phyloP scores from a whole-genome alignment of 1,140 invertebrate genomes.

The Cyphomyrmex costatus region DNA sequence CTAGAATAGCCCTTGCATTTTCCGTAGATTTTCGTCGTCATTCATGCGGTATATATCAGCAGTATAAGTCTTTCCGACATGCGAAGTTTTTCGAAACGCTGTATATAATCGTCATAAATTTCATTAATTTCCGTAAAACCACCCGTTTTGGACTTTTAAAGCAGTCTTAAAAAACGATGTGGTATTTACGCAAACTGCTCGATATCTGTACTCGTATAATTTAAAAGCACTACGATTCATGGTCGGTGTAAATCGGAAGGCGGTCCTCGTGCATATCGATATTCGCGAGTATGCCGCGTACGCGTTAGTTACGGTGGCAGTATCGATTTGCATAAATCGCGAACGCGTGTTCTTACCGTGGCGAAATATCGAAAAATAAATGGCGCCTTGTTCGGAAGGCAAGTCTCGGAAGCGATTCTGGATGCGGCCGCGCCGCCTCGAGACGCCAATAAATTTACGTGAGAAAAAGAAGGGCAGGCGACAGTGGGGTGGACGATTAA shows the following conservation, averaged over 20 bases:
- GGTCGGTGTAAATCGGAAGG: constrained; percentile 23
- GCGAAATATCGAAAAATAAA: constrained; percentile 60
- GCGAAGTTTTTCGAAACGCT: neutral
- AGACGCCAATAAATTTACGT: constrained; percentile 73
- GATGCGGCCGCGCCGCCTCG: constrained; percentile 17
- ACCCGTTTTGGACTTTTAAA: too few species aligned
- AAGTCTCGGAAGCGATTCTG: constrained; percentile 52
- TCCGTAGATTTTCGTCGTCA: neutral
- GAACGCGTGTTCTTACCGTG: constrained; percentile 28
- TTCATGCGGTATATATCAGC: neutral
- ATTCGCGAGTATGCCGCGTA: constrained; percentile 36
- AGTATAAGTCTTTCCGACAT: neutral
- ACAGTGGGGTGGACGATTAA: constrained; percentile 67
- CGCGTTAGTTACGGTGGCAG: constrained; percentile 51
- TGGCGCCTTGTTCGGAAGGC: constrained; percentile 61
- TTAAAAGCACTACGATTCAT: constrained; percentile 7
- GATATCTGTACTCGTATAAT: constrained; percentile 36
- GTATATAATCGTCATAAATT: neutral
- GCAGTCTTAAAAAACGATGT: constrained; percentile 9
- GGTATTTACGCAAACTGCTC: neutral
- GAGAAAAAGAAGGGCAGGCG: constrained; percentile 47
- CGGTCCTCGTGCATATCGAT: constrained; percentile 36
- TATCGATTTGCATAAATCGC: constrained; percentile 74
- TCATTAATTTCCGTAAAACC: neutral
- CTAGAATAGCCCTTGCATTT: constrained; percentile 5